Evolutionary conservation across 2,888 invertebrate species (phyloP).

Genomic region (Drosophila lacicola): DNA sequence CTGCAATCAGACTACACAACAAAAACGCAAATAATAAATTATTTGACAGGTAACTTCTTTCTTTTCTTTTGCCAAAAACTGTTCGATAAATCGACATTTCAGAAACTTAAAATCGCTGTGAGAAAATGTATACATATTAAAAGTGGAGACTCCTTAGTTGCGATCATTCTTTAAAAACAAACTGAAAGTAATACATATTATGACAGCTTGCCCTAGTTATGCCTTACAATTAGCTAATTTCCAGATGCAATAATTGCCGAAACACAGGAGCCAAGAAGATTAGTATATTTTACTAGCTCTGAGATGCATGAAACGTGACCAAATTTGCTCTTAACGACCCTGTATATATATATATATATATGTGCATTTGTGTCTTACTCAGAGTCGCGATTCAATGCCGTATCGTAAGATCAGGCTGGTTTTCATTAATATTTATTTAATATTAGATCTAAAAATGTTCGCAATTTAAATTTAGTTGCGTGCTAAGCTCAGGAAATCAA

Average conservation of each 20-base stretch:
- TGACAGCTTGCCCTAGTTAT: neutral
- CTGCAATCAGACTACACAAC: constrained; percentile 10
- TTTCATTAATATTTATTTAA: constrained; percentile 56
- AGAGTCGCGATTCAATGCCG: constrained; percentile 31
- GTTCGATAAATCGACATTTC: constrained; percentile 1
- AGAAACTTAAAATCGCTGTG: constrained; percentile 9
- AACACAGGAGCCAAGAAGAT: neutral
- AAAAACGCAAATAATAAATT: neutral
- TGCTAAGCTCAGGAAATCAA: constrained; percentile 44
- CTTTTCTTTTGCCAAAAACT: neutral
- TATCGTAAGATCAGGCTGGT: constrained; percentile 17
- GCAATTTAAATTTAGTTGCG: constrained; percentile 70
- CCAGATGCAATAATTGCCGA: neutral
- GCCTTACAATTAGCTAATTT: neutral
- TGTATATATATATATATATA: constrained; percentile 6
- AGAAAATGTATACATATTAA: neutral
- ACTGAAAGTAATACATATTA: neutral
- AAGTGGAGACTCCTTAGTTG: neutral
- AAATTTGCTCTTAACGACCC: neutral
- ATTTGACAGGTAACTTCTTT: constrained; percentile 28
- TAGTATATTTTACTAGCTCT: neutral
- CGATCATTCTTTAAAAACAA: neutral
- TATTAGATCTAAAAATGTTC: constrained; percentile 27
- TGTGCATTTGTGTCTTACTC: neutral
- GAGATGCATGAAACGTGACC: neutral